Conservation (phyloP, 2,888 invertebrate genomes). For the Epistrophe grossulariae region DNA sequence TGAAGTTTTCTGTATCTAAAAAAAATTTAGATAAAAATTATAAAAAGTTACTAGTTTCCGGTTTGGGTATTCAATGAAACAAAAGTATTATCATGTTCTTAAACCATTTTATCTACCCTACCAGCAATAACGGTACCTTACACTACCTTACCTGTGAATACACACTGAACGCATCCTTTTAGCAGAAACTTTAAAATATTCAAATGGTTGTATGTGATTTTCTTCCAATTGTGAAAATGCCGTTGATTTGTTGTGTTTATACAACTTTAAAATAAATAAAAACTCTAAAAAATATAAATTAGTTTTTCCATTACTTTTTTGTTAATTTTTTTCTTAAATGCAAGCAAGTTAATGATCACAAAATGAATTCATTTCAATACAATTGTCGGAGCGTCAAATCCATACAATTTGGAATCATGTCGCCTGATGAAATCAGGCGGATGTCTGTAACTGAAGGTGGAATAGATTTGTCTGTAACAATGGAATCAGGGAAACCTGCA, state of each 20-base stretch:
- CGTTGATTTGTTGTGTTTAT: neutral
- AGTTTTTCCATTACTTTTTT: neutral
- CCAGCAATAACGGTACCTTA: neutral
- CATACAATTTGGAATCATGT: constrained; percentile 98
- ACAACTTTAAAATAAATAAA: constrained; percentile 4
- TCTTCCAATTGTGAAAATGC: neutral
- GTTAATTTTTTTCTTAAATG: neutral
- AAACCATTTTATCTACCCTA: neutral
- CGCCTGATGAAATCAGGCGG: constrained; percentile 98
- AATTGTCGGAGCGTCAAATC: constrained; percentile 92
- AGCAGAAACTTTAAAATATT: constrained; percentile 8
- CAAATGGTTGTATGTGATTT: neutral
- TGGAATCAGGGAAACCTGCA: constrained; percentile 98
- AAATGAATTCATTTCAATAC: constrained; percentile 84
- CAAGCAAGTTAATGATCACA: neutral
- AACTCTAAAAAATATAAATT: neutral
- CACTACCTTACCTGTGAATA: constrained; percentile 8
- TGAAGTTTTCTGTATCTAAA: too few species aligned
- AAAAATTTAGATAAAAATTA: too few species aligned
- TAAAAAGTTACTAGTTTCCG: neutral
- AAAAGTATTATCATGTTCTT: neutral
- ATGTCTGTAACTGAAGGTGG: constrained; percentile 98
- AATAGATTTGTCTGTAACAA: constrained; percentile 96
- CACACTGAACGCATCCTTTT: constrained; percentile 21
- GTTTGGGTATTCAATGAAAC: neutral